Evolutionary conservation across 2,888 invertebrate genomes (phyloP).

Genomic region (Beris morrisii): DNA sequence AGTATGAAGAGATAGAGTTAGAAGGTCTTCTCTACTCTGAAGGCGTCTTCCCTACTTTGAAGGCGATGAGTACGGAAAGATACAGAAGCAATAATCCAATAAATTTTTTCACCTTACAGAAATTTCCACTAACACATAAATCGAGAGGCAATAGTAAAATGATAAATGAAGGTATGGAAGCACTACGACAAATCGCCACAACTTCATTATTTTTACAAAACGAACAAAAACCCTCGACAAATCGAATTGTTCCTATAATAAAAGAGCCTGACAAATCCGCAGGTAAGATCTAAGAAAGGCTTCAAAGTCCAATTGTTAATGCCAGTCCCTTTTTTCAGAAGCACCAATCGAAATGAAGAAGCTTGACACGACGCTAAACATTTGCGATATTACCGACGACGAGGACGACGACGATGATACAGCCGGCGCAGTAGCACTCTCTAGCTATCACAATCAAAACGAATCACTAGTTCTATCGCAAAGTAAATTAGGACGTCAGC

Average conservation of each 20-base stretch:
- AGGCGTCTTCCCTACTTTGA: no score
- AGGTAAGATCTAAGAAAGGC: constrained; percentile 42
- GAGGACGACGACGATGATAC: constrained; percentile 45
- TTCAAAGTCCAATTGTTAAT: neutral
- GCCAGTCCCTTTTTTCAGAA: constrained; percentile 37
- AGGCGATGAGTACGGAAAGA: no score
- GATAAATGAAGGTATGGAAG: constrained; percentile 57
- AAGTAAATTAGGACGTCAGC: constrained; percentile 52
- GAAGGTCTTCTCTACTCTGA: no score
- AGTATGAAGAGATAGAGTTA: no score
- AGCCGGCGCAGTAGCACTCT: constrained; percentile 1
- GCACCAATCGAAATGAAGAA: constrained; percentile 53
- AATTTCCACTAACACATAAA: constrained; percentile 54
- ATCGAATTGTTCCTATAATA: constrained; percentile 55
- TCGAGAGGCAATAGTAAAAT: constrained; percentile 52
- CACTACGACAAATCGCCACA: constrained; percentile 56
- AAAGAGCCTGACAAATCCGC: constrained; percentile 52
- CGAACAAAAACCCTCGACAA: constrained; percentile 52
- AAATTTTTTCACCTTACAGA: constrained; percentile 38
- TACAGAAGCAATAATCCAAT: no score
- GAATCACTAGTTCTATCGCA: constrained; percentile 40
- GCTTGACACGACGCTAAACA: constrained; percentile 49
- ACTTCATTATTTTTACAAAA: constrained; percentile 58
- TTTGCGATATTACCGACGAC: constrained; percentile 51
- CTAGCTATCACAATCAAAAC: constrained; percentile 34